Conservation (phyloP, 2,797 vertebrate species). For the Tachyglossus aculeatus region DNA sequence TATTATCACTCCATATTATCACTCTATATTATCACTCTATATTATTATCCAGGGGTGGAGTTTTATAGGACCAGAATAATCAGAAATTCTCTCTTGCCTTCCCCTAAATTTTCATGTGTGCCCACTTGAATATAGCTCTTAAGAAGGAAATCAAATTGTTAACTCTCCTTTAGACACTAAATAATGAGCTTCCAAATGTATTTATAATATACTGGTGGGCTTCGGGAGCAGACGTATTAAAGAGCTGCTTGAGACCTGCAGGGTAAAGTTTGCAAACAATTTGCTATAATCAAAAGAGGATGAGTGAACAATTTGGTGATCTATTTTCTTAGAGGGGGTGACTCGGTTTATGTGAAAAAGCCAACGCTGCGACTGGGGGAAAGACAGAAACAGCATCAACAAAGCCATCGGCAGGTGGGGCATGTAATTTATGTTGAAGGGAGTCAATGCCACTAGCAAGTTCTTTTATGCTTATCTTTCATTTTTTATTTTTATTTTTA, state of each 20-base stretch:
- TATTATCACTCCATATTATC: neutral
- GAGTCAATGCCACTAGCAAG: no score
- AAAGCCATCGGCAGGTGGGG: neutral
- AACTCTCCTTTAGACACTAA: constrained; percentile 3
- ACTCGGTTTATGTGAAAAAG: constrained; percentile 13
- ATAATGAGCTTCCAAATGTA: neutral
- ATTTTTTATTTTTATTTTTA: no score
- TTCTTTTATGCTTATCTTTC: no score
- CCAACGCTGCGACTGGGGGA: neutral
- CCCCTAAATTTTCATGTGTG: neutral
- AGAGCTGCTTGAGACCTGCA: constrained; percentile 21
- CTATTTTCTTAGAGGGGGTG: constrained; percentile 40
- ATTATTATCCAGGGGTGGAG: neutral
- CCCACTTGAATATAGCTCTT: neutral
- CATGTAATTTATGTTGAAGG: neutral
- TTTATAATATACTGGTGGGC: constrained; percentile 7
- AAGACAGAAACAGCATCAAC: neutral
- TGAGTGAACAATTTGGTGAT: constrained; percentile 33
- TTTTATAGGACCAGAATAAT: neutral
- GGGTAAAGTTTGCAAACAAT: constrained; percentile 30
- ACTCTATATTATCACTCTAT: neutral
- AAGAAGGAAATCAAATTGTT: constrained; percentile 23
- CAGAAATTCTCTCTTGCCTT: neutral
- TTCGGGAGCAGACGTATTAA: constrained; percentile 17
- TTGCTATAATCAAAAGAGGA: constrained; percentile 17